Conservation (phyloP, 2,113 vertebrate genomes). For the Trichechus manatus region DNA sequence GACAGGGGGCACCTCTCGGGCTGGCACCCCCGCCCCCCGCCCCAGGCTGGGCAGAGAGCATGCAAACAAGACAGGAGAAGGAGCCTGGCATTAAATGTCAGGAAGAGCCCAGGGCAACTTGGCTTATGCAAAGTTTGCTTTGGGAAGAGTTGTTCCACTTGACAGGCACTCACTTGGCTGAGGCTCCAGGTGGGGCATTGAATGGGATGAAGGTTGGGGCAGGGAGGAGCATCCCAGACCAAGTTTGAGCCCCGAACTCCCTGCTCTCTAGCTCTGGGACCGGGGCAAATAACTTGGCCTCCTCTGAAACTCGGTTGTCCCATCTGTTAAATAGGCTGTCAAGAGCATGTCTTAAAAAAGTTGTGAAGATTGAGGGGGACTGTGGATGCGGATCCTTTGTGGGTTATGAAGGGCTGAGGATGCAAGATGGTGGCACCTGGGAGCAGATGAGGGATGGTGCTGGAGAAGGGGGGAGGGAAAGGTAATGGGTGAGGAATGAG, state of each 20-base stretch:
- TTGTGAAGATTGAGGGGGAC: background rate
- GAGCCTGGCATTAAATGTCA: conserved; percentile 79
- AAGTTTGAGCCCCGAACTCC: background rate
- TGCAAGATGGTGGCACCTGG: background rate
- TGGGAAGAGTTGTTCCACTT: conserved; percentile 79
- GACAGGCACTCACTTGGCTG: conserved; percentile 62
- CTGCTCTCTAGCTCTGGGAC: background rate
- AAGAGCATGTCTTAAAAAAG: background rate
- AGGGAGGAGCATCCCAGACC: background rate
- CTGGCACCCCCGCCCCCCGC: background rate
- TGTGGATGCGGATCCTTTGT: background rate
- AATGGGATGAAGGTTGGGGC: background rate
- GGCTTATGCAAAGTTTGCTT: conserved; percentile 75
- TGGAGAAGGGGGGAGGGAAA: background rate
- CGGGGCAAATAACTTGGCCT: background rate
- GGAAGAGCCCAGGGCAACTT: conserved; percentile 79
- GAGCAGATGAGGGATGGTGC: background rate
- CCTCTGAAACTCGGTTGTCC: background rate
- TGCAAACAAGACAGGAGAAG: conserved; percentile 11
- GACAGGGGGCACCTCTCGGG: conserved; percentile 13
- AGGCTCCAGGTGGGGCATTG: background rate
- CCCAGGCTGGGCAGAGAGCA: background rate
- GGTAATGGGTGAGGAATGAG: background rate
- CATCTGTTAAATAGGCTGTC: background rate
- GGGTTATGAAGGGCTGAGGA: too few relatives aligned